These are phyloP conservation scores for Parotia lawesii DNA, from an alignment of 2,113 vertebrate species.

Conservation along the genomic window DNA sequence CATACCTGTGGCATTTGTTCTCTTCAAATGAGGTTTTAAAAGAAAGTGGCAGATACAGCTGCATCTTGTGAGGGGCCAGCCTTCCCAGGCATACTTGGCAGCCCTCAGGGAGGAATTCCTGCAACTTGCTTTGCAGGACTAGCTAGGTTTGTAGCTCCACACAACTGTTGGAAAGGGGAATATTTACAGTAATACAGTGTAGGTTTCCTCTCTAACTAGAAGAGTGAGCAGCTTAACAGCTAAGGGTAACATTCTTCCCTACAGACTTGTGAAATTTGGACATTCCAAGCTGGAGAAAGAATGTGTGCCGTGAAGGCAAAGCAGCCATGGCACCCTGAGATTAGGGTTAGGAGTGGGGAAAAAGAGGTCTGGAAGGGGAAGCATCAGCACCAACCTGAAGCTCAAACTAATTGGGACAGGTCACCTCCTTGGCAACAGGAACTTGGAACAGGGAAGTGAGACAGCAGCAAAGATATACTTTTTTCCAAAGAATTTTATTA, in stretches of 20 bases:
- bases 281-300: not conserved
- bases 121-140: not conserved
- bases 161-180: fast-evolving
- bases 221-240: not conserved
- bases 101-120: not conserved
- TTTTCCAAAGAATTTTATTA: slow-evolving; percentile 65
- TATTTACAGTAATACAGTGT: not conserved
- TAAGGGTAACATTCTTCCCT: not conserved
- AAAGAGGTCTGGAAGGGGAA: not conserved
- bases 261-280: not conserved
- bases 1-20: not conserved
- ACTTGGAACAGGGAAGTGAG: not conserved
- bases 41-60: not conserved
- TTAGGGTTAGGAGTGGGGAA: fast-evolving
- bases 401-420: not conserved
- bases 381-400: not conserved
- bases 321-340: not conserved
- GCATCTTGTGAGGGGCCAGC: not conserved
- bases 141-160: not conserved
- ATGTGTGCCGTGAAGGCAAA: not conserved
- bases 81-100: not conserved
- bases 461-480: not conserved
- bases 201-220: not conserved
- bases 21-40: not conserved
- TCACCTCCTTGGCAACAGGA: not conserved